Percentiles rank a stretch among this genome's conserved stretches.
Evolutionary conservation across 2,113 vertebrate genomes (phyloP).

Genomic region (Hippoglossus stenolepis): DNA sequence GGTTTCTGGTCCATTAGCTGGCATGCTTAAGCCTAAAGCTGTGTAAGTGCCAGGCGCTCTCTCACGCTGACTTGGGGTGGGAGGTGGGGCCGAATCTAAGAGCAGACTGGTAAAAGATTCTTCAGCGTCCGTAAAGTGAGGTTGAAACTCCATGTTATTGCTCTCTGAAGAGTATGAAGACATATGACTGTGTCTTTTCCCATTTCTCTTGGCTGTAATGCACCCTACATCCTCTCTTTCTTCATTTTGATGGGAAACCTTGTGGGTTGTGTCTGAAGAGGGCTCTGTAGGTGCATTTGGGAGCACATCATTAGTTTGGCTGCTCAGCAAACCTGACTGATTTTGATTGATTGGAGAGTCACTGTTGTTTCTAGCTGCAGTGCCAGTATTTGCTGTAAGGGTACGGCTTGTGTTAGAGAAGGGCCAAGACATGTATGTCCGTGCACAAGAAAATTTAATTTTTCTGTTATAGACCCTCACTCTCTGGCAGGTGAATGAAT

Average conservation of each 20-base stretch:
- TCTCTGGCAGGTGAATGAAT: conserved; percentile 71
- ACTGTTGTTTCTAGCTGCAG: neutral
- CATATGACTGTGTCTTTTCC: neutral
- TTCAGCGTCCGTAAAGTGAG: neutral
- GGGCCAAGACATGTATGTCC: conserved; percentile 71
- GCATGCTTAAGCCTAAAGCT: neutral
- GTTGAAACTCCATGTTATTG: neutral
- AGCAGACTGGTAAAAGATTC: neutral
- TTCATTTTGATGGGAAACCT: neutral
- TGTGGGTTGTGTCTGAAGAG: neutral
- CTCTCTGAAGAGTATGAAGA: neutral
- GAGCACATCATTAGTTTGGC: neutral
- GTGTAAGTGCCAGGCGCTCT: neutral
- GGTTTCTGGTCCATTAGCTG: neutral
- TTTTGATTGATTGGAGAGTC: neutral
- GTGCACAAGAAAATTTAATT: conserved; percentile 55
- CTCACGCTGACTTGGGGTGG: neutral
- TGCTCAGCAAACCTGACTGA: neutral
- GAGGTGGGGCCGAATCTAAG: neutral
- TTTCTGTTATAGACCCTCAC: conserved; percentile 42
- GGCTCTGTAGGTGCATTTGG: neutral
- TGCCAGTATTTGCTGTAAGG: neutral
- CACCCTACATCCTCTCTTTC: neutral
- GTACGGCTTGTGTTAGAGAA: conserved; percentile 14
- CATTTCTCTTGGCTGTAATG: neutral